Evolutionary conservation across 2,888 invertebrate species (phyloP), one percentile per base, ranked within the genome.

Genomic region (Halocaridina rubra): DNA sequence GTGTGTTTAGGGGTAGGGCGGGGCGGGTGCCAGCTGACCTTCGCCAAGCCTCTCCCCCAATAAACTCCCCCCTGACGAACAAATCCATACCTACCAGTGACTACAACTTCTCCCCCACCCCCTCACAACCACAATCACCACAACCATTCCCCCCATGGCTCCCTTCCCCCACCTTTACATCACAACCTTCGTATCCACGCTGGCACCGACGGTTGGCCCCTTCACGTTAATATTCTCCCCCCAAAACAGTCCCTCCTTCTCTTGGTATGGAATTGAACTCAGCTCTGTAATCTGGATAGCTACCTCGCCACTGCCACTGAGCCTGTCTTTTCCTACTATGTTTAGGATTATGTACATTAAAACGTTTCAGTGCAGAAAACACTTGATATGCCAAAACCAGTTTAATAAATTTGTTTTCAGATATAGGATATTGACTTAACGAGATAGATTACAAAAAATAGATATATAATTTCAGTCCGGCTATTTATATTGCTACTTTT

Each of bases 1-100:
- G 32, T n/a, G 69, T 30, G 79, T 33, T 81, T 67, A 69, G 39
- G 59, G 74, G 74, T 39, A 27, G 59, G 81, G 81, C 75, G 81
- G 74, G 75, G 75, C 30, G 81, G 64, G 64, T 69, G 76, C 69
- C 77, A 82, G 77, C 77, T 82, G 81, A 77, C 76, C 69, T 77
- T 69, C 81, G 33, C 75, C 29, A 46, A 27, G 16, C 24, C 57
- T 27, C 75, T 53, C 53, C 24, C 29, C 53, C 46, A 53, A 10
- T 2, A 46, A 22, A 16, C 13, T 24, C 29, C 74, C 29, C 46
- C 30, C 69, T 30, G n/a, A n/a, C n/a, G n/a, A n/a, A n/a, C n/a
- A n/a, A n/a, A n/a, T 69, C 69, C 69, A 69, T 69, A 30, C 19
- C 24, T 30, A 69, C 69, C 24, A 32, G 33, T 19, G 24, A 30